phyloP scores from a whole-genome alignment of 2,113 vertebrate species.

The Neotoma lepida region DNA sequence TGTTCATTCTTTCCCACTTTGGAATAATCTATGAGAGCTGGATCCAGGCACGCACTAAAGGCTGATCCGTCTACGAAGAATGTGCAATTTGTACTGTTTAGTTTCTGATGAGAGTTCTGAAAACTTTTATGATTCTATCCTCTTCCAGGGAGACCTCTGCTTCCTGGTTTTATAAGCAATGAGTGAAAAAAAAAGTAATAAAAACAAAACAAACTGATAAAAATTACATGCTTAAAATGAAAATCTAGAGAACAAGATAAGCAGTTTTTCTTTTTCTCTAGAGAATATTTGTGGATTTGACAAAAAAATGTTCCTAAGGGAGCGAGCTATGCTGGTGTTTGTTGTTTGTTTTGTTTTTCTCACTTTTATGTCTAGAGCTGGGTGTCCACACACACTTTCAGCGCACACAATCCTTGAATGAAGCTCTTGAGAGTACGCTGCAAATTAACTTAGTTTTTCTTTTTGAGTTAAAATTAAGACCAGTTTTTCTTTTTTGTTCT shows the following conservation, averaged over 20 bases:
- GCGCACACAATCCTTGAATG: neutral
- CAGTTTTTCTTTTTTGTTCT: constrained; percentile 1
- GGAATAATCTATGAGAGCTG: constrained; percentile 87
- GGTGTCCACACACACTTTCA: neutral
- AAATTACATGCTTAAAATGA: constrained; percentile 73
- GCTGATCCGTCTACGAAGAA: constrained; percentile 88
- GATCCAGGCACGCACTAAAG: constrained; percentile 86
- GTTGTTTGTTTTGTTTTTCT: neutral
- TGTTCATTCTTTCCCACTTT: constrained; percentile 88
- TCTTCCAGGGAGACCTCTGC: constrained; percentile 84
- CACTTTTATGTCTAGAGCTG: constrained; percentile 77
- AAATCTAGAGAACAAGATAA: constrained; percentile 82
- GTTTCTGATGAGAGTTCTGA: constrained; percentile 86
- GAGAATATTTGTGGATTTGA: constrained; percentile 79
- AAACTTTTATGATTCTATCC: constrained; percentile 86
- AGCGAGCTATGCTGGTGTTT: constrained; percentile 72
- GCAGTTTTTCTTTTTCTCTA: constrained; percentile 80
- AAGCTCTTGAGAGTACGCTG: neutral
- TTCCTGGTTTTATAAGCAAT: constrained; percentile 82
- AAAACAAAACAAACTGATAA: constrained; percentile 81
- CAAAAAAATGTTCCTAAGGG: constrained; percentile 78
- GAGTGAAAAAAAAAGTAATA: constrained; percentile 52
- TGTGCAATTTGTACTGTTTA: constrained; percentile 88
- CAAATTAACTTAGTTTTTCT: constrained; percentile 53
- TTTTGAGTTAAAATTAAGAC: constrained; percentile 79